Evolutionary conservation across 2,797 vertebrate species (phyloP).

Genomic region (Botia almorhae): DNA sequence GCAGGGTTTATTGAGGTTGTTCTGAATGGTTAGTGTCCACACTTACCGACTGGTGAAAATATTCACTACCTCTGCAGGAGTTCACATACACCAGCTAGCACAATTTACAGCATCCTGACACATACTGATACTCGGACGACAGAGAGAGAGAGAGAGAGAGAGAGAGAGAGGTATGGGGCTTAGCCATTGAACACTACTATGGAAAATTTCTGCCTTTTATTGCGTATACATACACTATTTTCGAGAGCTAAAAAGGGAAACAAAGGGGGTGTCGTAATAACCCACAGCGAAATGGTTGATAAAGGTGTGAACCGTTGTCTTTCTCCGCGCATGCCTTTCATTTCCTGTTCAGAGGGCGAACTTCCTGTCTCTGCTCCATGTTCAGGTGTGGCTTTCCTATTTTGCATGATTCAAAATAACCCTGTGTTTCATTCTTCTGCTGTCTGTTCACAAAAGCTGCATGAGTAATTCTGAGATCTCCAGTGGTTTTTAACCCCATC

Average conservation of each 20-base stretch:
- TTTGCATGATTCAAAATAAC: constrained; percentile 29
- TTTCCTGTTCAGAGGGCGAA: constrained; percentile 28
- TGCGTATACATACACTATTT: neutral
- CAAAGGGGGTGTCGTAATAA: neutral
- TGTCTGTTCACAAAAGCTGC: neutral
- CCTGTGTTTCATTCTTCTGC: neutral
- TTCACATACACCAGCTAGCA: constrained; percentile 74
- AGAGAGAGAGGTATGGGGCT: constrained; percentile 42
- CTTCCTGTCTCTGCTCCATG: constrained; percentile 39
- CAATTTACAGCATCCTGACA: constrained; percentile 78
- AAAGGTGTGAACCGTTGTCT: constrained; percentile 34
- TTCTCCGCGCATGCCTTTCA: constrained; percentile 31
- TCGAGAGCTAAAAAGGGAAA: neutral
- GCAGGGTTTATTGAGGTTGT: constrained; percentile 15
- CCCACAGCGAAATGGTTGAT: neutral
- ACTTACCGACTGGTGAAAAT: constrained; percentile 61
- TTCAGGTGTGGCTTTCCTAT: constrained; percentile 38
- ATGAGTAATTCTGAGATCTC: neutral
- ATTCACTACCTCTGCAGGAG: constrained; percentile 71
- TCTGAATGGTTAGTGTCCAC: constrained; percentile 16
- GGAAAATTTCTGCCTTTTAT: neutral
- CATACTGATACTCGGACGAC: constrained; percentile 75
- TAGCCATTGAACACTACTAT: constrained; percentile 6
- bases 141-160: constrained; percentile 64
- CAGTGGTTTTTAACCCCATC: constrained; percentile 1